Percentiles rank a stretch among this genome's conserved stretches.
phyloP scores from a whole-genome alignment of 2,113 vertebrate genomes.

The Piaya cayana region DNA sequence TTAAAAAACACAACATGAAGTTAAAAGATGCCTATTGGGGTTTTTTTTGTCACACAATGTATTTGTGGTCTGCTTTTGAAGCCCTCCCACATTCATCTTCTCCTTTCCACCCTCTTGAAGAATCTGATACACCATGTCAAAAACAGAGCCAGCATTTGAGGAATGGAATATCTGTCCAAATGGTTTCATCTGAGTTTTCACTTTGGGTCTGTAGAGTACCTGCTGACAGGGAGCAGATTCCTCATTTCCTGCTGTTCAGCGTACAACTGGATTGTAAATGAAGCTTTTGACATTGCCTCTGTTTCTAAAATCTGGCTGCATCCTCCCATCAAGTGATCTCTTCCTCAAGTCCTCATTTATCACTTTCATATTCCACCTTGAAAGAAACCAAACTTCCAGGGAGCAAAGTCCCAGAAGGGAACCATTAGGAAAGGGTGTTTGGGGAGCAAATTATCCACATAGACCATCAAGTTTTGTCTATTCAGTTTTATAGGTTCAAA shows the following conservation, averaged over 20 bases:
- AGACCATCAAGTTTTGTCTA: neutral
- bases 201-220: neutral
- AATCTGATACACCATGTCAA: conserved; percentile 30
- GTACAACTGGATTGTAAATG: neutral
- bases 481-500: neutral
- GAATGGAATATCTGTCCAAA: neutral
- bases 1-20: neutral
- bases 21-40: neutral
- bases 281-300: neutral
- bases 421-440: neutral
- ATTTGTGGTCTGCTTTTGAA: neutral
- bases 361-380: neutral
- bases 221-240: conserved; percentile 43
- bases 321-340: neutral
- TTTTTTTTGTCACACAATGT: neutral
- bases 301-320: neutral
- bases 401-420: neutral
- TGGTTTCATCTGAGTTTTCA: conserved; percentile 16
- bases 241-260: conserved; percentile 41
- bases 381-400: neutral
- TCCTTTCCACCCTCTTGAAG: neutral
- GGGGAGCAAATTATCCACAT: neutral
- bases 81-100: neutral
- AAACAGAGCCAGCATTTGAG: neutral
- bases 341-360: neutral